A percentile compares a stretch with the other conserved stretches of the same genome.
These are phyloP conservation scores for Dallia pectoralis DNA, from an alignment of 2,797 vertebrate genomes.

Conservation along the genomic window DNA sequence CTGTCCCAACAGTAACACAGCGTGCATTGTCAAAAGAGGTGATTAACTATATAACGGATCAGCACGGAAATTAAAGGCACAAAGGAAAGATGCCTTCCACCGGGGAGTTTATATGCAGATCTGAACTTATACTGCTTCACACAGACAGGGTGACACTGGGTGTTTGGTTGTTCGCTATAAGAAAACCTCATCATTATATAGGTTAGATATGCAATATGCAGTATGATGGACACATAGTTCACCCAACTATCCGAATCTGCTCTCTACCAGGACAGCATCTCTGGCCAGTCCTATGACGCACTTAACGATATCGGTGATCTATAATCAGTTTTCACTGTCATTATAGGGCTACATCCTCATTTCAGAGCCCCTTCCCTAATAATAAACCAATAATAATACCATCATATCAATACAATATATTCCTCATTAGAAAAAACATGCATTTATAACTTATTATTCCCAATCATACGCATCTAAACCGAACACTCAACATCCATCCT, in stretches of 20 bases:
- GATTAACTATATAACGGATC: slow-evolving; percentile 38
- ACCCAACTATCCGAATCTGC: background rate
- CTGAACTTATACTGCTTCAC: background rate
- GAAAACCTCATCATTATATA: background rate
- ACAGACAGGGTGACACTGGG: background rate
- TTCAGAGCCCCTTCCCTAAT: background rate
- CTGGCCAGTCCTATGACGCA: slow-evolving; percentile 44
- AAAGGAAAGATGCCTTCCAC: background rate
- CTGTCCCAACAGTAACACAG: slow-evolving; percentile 53
- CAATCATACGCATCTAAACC: background rate
- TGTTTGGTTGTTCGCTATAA: background rate
- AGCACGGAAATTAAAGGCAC: background rate
- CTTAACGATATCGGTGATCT: slow-evolving; percentile 14
- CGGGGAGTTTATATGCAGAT: background rate
- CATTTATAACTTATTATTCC: background rate
- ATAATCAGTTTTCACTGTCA: background rate
- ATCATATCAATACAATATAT: background rate
- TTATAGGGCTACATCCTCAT: background rate
- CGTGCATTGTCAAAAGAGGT: slow-evolving; percentile 49
- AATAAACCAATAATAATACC: background rate
- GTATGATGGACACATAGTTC: no score
- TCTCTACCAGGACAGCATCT: background rate
- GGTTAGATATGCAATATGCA: background rate
- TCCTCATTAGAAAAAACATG: no score
- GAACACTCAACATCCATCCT: slow-evolving; percentile 16